These are phyloP conservation scores for Telenomus remus DNA, from an alignment of 1,140 invertebrate genomes.

Conservation along the genomic window DNA sequence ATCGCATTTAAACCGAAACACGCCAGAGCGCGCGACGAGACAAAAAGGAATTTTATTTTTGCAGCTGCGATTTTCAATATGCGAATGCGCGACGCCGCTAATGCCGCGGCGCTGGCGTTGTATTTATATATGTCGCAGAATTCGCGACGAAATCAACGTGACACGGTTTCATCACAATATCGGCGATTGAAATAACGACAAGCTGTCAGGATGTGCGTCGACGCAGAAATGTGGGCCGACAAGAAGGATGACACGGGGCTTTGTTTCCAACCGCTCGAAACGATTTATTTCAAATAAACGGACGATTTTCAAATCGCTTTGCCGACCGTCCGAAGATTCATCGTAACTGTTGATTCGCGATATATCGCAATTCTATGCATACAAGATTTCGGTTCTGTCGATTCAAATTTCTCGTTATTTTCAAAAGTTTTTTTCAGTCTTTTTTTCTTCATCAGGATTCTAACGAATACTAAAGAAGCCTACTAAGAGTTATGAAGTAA, in stretches of 20 bases:
- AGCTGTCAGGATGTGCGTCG: conserved; percentile 24
- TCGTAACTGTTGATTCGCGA: too few species aligned
- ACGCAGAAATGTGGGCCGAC: conserved; percentile 28
- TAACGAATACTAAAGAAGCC: too few species aligned
- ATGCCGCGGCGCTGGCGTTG: too few species aligned
- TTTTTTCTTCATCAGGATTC: too few species aligned
- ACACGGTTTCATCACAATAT: conserved; percentile 33
- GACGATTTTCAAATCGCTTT: not conserved
- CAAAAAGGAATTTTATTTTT: conserved; percentile 6
- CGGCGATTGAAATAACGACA: conserved; percentile 32
- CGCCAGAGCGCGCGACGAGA: too few species aligned
- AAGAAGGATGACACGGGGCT: conserved; percentile 1
- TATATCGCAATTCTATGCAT: too few species aligned
- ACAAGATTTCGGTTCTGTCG: too few species aligned
- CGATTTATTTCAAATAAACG: conserved; percentile 27
- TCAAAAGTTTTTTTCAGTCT: too few species aligned
- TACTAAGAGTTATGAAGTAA: too few species aligned
- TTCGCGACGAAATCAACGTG: conserved; percentile 22
- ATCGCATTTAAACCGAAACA: too few species aligned
- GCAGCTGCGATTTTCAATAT: conserved; percentile 13
- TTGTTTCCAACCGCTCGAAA: conserved; percentile 11
- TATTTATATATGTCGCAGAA: not conserved
- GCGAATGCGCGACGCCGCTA: not conserved
- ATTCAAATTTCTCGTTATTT: too few species aligned
- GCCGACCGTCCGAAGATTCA: not conserved